A percentile compares a stretch with the other conserved stretches of the same genome.
Evolutionary conservation across 1,140 invertebrate genomes (phyloP).

Genomic region (Cherax destructor): DNA sequence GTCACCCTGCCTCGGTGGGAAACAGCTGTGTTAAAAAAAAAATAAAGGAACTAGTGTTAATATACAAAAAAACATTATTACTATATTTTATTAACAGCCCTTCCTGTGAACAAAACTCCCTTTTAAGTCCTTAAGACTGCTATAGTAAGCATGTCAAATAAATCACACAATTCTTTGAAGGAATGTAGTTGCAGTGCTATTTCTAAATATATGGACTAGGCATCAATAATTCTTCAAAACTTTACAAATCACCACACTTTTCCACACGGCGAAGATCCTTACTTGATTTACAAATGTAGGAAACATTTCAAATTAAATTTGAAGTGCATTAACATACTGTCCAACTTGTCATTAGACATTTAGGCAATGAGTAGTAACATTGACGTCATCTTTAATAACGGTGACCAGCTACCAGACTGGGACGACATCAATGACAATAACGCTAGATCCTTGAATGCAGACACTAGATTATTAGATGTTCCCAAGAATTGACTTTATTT

Average conservation of each 20-base stretch:
- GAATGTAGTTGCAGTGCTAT: not conserved
- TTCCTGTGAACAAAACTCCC: not conserved
- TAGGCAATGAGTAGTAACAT: not conserved
- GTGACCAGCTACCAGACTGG: not conserved
- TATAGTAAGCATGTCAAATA: not conserved
- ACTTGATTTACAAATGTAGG: not conserved
- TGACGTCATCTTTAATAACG: not conserved
- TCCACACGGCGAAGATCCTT: not conserved
- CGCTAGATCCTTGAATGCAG: not conserved
- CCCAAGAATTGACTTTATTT: slow-evolving; percentile 81
- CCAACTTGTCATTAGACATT: not conserved
- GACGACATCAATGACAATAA: not conserved
- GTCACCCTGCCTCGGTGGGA: too few relatives aligned
- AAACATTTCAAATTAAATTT: not conserved
- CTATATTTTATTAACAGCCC: not conserved
- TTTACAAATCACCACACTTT: not conserved
- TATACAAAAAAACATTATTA: not conserved
- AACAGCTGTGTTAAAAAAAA: not conserved
- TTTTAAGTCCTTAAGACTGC: not conserved
- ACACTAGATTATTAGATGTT: slow-evolving; percentile 72
- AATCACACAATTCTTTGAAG: not conserved
- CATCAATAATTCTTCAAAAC: not conserved
- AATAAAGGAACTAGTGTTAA: not conserved
- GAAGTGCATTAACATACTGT: not conserved
- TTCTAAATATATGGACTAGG: not conserved